These are phyloP conservation scores for Pseudopipra pipra DNA, from an alignment of 2,113 vertebrate species.

Conservation along the genomic window DNA sequence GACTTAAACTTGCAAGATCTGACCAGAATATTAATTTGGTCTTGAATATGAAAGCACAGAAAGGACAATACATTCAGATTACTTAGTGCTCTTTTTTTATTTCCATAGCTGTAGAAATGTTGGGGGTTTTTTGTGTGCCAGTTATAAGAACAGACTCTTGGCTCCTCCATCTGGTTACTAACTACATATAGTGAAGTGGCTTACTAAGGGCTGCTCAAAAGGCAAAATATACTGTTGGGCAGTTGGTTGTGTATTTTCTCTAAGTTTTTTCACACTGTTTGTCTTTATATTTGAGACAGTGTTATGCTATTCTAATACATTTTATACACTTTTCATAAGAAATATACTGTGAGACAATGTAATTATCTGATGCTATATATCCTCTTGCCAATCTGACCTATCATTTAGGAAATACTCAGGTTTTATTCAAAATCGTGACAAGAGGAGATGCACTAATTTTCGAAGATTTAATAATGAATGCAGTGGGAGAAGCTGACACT, in stretches of 20 bases:
- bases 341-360: neutral
- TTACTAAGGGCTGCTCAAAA: neutral
- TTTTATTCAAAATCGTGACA: neutral
- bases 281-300: neutral
- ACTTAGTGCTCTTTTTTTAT: neutral
- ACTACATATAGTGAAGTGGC: neutral
- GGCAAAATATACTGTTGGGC: neutral
- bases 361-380: neutral
- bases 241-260: neutral
- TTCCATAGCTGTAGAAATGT: neutral
- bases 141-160: slow-evolving; percentile 39
- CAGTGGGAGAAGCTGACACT: neutral
- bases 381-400: neutral
- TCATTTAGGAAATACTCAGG: neutral
- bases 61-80: neutral
- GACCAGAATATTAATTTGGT: slow-evolving; percentile 27
- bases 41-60: neutral
- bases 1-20: neutral
- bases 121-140: neutral
- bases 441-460: neutral
- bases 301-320: neutral
- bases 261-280: neutral
- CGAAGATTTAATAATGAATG: neutral
- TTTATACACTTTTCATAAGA: neutral
- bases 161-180: slow-evolving; percentile 63